These are phyloP conservation scores for Phylloscopus whistleri DNA, from an alignment of 2,113 vertebrate genomes.

Conservation along the genomic window DNA sequence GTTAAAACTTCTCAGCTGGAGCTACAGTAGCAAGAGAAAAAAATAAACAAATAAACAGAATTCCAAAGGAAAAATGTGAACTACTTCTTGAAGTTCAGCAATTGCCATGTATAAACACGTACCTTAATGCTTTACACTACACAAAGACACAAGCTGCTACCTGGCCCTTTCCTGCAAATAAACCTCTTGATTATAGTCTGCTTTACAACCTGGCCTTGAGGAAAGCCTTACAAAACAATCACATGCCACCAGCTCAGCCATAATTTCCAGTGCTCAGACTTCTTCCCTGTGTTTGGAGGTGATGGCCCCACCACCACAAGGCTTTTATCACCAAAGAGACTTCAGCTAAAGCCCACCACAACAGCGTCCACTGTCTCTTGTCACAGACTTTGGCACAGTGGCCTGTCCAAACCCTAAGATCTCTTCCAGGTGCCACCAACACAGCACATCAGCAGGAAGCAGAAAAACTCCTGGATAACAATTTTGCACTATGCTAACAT, in stretches of 20 bases:
- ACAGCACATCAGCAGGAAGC: neutral
- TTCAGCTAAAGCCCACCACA: neutral
- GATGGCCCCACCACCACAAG: neutral
- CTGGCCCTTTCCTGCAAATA: neutral
- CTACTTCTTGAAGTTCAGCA: neutral
- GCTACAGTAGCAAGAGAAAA: neutral
- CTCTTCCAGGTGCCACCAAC: neutral
- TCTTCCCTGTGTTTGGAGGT: neutral
- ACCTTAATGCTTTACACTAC: neutral
- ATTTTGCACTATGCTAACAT: neutral
- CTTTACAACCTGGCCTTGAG: neutral
- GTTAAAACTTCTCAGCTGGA: neutral
- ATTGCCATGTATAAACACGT: fast-evolving
- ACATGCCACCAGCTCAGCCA: neutral
- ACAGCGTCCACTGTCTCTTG: neutral
- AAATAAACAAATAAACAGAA: neutral
- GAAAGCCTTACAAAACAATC: neutral
- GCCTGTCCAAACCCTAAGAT: neutral
- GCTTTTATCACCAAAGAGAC: neutral
- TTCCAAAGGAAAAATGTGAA: neutral
- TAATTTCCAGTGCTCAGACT: neutral
- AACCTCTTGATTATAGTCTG: neutral
- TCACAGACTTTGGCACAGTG: neutral
- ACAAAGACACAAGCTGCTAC: neutral
- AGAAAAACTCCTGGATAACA: neutral